Evolutionary conservation across 2,888 invertebrate genomes (phyloP).

Genomic region (Dynastes hyllus): DNA sequence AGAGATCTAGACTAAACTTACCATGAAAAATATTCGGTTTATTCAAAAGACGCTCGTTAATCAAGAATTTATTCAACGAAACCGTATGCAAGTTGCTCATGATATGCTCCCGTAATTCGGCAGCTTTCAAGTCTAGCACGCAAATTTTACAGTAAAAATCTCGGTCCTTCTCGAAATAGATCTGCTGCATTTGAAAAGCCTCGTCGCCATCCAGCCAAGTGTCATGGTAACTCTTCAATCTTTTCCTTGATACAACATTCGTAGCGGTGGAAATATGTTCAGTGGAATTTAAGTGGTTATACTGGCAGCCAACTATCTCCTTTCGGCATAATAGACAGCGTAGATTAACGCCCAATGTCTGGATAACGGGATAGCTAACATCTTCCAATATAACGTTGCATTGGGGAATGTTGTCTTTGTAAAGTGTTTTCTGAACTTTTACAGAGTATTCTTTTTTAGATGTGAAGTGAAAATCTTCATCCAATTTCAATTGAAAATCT

Average conservation of each 20-base stretch:
- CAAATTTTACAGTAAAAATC: slow-evolving; percentile 40
- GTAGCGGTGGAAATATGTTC: not conserved
- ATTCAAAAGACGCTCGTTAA: not conserved
- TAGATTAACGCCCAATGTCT: slow-evolving; percentile 14
- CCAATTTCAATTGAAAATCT: slow-evolving; percentile 1
- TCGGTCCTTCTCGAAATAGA: slow-evolving; percentile 34
- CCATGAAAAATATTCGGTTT: slow-evolving; percentile 1
- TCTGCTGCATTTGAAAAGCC: slow-evolving; percentile 33
- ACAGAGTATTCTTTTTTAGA: slow-evolving; percentile 19
- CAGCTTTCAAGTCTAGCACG: not conserved
- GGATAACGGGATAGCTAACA: slow-evolving; percentile 41
- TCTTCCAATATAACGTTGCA: slow-evolving; percentile 26
- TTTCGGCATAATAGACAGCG: slow-evolving; percentile 36
- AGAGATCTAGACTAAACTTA: not conserved
- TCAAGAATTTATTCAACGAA: slow-evolving; percentile 9
- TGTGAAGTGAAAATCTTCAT: slow-evolving; percentile 4
- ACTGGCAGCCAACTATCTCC: not conserved
- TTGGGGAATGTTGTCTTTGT: slow-evolving; percentile 35
- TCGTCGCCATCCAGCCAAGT: slow-evolving; percentile 32
- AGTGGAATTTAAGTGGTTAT: slow-evolving; percentile 16
- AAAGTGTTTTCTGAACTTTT: slow-evolving; percentile 18
- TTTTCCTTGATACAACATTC: not conserved
- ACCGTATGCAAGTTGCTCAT: not conserved
- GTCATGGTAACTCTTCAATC: slow-evolving; percentile 40
- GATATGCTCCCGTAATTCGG: slow-evolving; percentile 12